Conservation (phyloP, 2,797 vertebrate species). For the Antrozous pallidus region DNA sequence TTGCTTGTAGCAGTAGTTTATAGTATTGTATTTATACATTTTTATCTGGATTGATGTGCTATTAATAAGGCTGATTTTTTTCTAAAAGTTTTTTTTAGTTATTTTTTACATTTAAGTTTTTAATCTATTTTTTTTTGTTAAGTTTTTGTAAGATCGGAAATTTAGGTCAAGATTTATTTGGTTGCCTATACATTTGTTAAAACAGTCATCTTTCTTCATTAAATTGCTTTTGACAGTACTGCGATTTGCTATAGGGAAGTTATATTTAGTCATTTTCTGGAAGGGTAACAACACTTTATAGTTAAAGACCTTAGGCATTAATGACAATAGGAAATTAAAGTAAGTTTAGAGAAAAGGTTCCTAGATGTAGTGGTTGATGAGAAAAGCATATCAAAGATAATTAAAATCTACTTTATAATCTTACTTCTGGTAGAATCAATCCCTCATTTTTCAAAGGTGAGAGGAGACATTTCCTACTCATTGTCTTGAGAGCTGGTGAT, state of each 20-base stretch:
- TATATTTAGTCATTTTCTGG: no score
- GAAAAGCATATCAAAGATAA: no score
- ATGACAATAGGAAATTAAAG: background rate
- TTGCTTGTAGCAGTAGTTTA: background rate
- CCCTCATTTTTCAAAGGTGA: no score
- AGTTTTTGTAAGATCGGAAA: background rate
- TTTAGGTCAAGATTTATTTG: background rate
- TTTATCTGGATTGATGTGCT: background rate
- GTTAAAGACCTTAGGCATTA: background rate
- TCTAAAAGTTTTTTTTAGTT: background rate
- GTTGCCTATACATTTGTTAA: background rate
- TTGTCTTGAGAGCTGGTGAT: no score
- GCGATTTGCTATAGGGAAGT: no score
- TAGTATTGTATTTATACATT: background rate
- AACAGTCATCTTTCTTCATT: background rate
- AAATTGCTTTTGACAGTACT: no score
- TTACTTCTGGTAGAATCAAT: no score
- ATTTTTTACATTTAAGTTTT: background rate
- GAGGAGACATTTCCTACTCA: no score
- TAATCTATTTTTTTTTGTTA: background rate
- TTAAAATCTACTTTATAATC: no score
- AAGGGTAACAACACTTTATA: no score
- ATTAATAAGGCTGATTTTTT: background rate
- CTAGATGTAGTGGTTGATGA: no score
- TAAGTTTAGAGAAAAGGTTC: background rate